phyloP scores from a whole-genome alignment of 2,888 invertebrate species.

The Drosophila mayaguana region DNA sequence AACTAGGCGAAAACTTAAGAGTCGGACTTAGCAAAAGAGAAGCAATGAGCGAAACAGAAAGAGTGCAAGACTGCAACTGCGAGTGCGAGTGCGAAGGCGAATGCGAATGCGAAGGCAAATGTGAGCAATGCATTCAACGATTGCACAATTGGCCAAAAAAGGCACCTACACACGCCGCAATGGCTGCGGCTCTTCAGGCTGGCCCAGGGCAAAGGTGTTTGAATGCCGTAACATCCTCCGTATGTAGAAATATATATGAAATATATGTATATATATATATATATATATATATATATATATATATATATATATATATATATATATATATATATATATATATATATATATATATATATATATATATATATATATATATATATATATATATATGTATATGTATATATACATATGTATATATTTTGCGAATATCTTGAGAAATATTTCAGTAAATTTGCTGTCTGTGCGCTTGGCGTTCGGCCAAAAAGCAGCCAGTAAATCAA shows the following conservation, averaged over 20 bases:
- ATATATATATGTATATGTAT: neutral
- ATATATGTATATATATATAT: neutral
- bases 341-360: neutral
- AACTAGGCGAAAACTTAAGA: slow-evolving; percentile 59
- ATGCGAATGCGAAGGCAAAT: neutral
- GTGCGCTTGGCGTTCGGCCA: slow-evolving; percentile 68
- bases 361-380: neutral
- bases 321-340: neutral
- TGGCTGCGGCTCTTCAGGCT: neutral
- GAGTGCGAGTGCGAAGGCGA: neutral
- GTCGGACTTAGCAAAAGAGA: slow-evolving; percentile 28
- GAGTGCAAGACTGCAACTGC: slow-evolving; percentile 9
- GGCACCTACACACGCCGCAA: slow-evolving; percentile 18
- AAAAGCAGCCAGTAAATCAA: slow-evolving; percentile 68
- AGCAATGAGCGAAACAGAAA: slow-evolving; percentile 2
- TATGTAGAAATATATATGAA: neutral
- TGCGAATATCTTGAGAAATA: slow-evolving; percentile 57
- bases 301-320: slow-evolving; percentile 4
- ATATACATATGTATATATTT: too few relatives aligned
- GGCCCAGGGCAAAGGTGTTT: slow-evolving; percentile 20
- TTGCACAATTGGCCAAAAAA: slow-evolving; percentile 63
- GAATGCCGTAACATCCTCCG: slow-evolving; percentile 28
- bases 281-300: neutral
- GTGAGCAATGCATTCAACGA: slow-evolving; percentile 53
- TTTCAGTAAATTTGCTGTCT: slow-evolving; percentile 44